These are phyloP conservation scores for Notarius lentiginosus DNA, from an alignment of 2,113 vertebrate genomes.

Conservation along the genomic window DNA sequence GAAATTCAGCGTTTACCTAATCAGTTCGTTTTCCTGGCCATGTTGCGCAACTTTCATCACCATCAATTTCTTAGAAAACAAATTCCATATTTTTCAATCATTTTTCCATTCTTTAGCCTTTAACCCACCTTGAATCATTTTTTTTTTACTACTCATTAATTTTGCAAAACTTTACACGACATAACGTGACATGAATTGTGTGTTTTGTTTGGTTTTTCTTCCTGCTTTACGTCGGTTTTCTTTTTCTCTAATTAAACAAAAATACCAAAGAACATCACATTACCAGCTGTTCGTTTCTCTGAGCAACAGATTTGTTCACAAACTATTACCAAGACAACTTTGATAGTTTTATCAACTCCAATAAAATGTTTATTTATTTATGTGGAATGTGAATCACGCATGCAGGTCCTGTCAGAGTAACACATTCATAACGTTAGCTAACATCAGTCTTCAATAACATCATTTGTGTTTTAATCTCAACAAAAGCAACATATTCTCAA, in stretches of 20 bases:
- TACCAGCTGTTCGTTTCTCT: background rate
- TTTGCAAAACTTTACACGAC: no score
- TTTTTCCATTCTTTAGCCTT: background rate
- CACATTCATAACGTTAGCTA: background rate
- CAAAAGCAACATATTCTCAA: background rate
- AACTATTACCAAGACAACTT: background rate
- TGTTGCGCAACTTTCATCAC: background rate
- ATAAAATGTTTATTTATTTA: background rate
- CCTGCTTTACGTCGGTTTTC: no score
- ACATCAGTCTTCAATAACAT: background rate
- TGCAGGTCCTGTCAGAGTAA: background rate
- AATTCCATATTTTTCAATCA: background rate
- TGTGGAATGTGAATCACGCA: background rate
- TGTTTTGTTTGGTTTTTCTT: background rate
- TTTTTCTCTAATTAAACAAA: background rate
- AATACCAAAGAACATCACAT: background rate
- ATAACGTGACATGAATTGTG: background rate
- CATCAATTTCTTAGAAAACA: background rate
- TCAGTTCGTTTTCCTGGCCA: background rate
- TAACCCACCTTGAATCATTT: background rate
- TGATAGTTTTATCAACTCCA: background rate
- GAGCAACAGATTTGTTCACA: background rate
- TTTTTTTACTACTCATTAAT: background rate
- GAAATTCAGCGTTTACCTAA: background rate
- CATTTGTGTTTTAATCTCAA: background rate